Evolutionary conservation across 92 coral and sea anemone genomes (phyloP).

Genomic region (Porites rus): DNA sequence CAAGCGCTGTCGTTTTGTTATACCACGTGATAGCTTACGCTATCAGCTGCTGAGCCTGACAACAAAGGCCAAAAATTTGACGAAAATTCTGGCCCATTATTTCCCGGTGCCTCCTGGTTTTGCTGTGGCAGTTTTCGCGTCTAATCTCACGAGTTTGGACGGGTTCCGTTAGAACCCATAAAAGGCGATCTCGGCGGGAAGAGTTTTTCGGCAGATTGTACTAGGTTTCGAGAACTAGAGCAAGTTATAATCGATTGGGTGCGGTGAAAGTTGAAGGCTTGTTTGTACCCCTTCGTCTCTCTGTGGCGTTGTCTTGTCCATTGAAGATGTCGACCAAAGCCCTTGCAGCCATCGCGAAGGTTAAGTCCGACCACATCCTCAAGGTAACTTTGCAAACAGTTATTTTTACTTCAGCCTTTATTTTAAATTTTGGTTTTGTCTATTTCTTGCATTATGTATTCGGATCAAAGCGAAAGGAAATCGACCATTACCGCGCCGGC

Average conservation of each 20-base stretch:
- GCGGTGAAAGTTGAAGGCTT: constrained; percentile 89
- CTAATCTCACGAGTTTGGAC: constrained; percentile 29
- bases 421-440: constrained; percentile 13
- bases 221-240: constrained; percentile 17
- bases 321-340: constrained; percentile 93
- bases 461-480: constrained; percentile 63
- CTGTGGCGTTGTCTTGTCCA: constrained; percentile 82
- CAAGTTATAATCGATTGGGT: constrained; percentile 79
- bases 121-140: constrained; percentile 57
- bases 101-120: constrained; percentile 85
- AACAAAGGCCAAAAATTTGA: constrained; percentile 90
- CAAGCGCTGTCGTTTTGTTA: constrained; percentile 45
- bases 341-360: constrained; percentile 95
- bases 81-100: constrained; percentile 78
- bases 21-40: constrained; percentile 92
- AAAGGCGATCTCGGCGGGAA: constrained; percentile 32
- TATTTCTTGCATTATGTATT: neutral
- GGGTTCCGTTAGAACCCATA: constrained; percentile 24
- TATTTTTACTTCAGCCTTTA: neutral
- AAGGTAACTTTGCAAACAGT: constrained; percentile 74
- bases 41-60: constrained; percentile 87
- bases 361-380: constrained; percentile 89
- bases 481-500: constrained; percentile 93
- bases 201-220: constrained; percentile 25
- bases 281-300: constrained; percentile 94